phyloP scores from a whole-genome alignment of 2,888 invertebrate species.

The Choreutis nemorana region DNA sequence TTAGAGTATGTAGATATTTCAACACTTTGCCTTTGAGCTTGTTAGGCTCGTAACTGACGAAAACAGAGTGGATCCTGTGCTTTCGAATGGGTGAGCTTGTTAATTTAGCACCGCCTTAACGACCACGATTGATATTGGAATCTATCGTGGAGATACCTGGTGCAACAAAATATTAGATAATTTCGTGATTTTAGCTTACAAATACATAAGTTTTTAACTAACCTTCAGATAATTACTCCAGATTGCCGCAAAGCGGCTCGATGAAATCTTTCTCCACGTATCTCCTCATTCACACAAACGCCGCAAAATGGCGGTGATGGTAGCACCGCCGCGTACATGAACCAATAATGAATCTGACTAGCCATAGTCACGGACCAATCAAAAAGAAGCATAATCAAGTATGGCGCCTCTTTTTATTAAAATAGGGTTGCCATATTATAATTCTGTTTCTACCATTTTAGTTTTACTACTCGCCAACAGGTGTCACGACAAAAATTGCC shows the following conservation, averaged over 20 bases:
- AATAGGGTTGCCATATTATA: constrained; percentile 30
- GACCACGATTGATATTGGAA: constrained; percentile 60
- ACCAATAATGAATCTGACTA: constrained; percentile 4
- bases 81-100: constrained; percentile 62
- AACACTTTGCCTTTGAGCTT: too few species aligned
- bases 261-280: constrained; percentile 19
- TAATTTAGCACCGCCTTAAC: constrained; percentile 66
- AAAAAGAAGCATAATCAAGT: constrained; percentile 34
- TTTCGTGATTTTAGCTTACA: not conserved
- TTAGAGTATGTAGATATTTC: too few species aligned
- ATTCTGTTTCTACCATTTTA: constrained; percentile 3
- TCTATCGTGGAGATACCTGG: constrained; percentile 69
- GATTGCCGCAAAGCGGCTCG: constrained; percentile 53
- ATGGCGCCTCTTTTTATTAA: constrained; percentile 41
- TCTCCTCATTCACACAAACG: constrained; percentile 12
- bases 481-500: constrained; percentile 10
- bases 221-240: constrained; percentile 24
- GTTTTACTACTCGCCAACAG: constrained; percentile 12
- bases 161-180: constrained; percentile 37
- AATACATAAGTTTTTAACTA: constrained; percentile 13
- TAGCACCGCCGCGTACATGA: not conserved
- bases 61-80: constrained; percentile 48
- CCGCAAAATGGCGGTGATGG: constrained; percentile 40
- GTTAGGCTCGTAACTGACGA: constrained; percentile 59
- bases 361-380: constrained; percentile 37